Percentiles rank a stretch among this genome's conserved stretches.
These are phyloP conservation scores for Oxystoma pomonae DNA, from an alignment of 2,888 invertebrate genomes.

Conservation along the genomic window DNA sequence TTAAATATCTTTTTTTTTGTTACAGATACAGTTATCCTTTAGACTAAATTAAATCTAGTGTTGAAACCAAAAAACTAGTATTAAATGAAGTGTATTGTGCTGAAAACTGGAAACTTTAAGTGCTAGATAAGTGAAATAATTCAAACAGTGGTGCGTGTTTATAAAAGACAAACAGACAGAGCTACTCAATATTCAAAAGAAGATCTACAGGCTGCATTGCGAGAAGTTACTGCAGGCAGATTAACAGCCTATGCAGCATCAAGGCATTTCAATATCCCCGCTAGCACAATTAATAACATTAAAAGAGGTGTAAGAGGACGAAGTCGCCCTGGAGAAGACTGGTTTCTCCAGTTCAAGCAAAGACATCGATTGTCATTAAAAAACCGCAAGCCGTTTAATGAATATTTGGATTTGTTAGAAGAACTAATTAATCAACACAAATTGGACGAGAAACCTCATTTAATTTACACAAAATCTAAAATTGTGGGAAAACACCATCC, in stretches of 20 bases:
- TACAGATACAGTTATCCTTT: conserved; percentile 1
- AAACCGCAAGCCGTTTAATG: conserved; percentile 12
- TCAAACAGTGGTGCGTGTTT: too few relatives aligned
- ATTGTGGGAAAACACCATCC: conserved; percentile 20
- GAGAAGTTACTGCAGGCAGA: too few relatives aligned
- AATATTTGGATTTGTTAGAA: conserved; percentile 13
- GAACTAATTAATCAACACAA: conserved; percentile 2
- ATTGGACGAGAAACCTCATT: conserved; percentile 10
- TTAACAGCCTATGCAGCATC: too few relatives aligned
- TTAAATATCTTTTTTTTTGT: not conserved
- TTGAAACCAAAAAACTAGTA: not conserved
- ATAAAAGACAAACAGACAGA: too few relatives aligned
- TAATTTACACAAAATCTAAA: conserved; percentile 26
- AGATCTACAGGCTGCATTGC: too few relatives aligned
- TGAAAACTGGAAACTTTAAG: too few relatives aligned
- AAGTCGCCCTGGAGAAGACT: conserved; percentile 11
- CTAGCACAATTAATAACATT: too few relatives aligned
- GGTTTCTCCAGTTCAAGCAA: conserved; percentile 12
- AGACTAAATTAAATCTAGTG: conserved; percentile 1
- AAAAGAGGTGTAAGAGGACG: too few relatives aligned
- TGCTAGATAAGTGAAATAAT: too few relatives aligned
- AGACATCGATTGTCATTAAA: conserved; percentile 9
- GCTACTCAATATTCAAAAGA: too few relatives aligned
- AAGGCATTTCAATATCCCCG: too few relatives aligned
- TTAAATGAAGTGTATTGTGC: too few relatives aligned